Evolutionary conservation across 2,113 vertebrate species (phyloP).

Genomic region (Brachyhypopomus occidentalis): DNA sequence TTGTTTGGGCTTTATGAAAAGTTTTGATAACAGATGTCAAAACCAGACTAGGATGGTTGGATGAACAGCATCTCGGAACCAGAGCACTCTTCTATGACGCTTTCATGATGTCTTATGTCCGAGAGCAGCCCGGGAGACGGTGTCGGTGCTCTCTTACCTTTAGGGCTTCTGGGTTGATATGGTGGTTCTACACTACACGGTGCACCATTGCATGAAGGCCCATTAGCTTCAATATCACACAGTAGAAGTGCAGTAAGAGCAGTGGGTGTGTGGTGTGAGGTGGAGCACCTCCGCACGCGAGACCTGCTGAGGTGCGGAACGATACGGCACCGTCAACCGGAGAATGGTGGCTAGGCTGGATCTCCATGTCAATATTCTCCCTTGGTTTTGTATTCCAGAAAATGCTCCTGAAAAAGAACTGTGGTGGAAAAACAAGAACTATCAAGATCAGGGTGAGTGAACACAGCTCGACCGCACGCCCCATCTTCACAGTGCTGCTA

Average conservation of each 20-base stretch:
- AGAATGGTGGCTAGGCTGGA: neutral
- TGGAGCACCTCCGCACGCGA: too few relatives aligned
- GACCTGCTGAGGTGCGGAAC: neutral
- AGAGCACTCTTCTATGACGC: neutral
- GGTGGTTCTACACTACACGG: conserved; percentile 56
- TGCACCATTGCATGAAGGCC: conserved; percentile 46
- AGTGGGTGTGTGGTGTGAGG: neutral
- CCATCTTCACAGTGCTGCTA: neutral
- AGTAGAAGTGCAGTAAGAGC: neutral
- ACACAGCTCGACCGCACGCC: neutral
- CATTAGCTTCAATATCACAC: neutral
- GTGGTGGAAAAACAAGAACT: conserved; percentile 83
- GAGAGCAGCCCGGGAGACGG: neutral
- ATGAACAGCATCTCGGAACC: neutral
- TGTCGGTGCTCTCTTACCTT: neutral
- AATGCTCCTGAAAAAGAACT: conserved; percentile 91
- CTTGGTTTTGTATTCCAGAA: conserved; percentile 78
- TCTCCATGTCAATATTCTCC: conserved; percentile 34
- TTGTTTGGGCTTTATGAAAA: conserved; percentile 14
- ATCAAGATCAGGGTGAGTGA: conserved; percentile 86
- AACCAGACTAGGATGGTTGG: conserved; percentile 10
- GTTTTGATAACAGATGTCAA: conserved; percentile 38
- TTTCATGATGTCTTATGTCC: neutral
- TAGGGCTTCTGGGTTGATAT: neutral
- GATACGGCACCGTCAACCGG: neutral